These are phyloP conservation scores for Trematomus bernacchii DNA, from an alignment of 2,797 vertebrate genomes.

Conservation along the genomic window DNA sequence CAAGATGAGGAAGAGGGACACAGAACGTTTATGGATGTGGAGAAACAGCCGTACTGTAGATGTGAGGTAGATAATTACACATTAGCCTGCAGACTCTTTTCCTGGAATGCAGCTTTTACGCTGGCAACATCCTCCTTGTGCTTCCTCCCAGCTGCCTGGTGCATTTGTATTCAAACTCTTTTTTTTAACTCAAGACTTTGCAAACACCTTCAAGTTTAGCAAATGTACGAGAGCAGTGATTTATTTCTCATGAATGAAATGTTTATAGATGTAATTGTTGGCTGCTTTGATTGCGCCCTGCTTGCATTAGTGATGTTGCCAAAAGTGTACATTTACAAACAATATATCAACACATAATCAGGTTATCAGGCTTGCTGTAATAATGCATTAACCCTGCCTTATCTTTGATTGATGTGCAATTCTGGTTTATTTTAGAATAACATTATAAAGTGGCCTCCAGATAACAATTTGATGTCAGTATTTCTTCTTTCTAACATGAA, in stretches of 20 bases:
- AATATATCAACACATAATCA: not conserved
- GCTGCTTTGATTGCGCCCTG: not conserved
- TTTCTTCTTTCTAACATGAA: not conserved
- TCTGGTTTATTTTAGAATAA: not conserved
- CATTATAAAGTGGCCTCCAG: not conserved
- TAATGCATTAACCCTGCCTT: not conserved
- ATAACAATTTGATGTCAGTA: not conserved
- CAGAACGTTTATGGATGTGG: not conserved
- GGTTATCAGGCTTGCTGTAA: not conserved
- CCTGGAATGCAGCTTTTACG: conserved; percentile 62
- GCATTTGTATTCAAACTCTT: conserved; percentile 16
- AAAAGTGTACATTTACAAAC: not conserved
- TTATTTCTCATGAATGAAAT: not conserved
- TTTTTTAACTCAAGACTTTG: conserved; percentile 5
- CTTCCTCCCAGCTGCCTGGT: conserved; percentile 40
- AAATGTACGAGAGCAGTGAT: not conserved
- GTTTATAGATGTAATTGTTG: not conserved
- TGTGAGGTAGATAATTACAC: conserved; percentile 23
- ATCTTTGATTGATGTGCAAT: not conserved
- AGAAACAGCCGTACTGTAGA: not conserved
- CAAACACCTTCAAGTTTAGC: not conserved
- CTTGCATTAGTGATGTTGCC: not conserved
- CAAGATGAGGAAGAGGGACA: conserved; percentile 1
- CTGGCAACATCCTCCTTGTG: conserved; percentile 61
- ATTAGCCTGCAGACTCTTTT: conserved; percentile 49